Percentiles rank a stretch among this genome's conserved stretches.
These are phyloP conservation scores for Heliconius ethilla DNA, from an alignment of 2,888 invertebrate genomes.

Conservation along the genomic window DNA sequence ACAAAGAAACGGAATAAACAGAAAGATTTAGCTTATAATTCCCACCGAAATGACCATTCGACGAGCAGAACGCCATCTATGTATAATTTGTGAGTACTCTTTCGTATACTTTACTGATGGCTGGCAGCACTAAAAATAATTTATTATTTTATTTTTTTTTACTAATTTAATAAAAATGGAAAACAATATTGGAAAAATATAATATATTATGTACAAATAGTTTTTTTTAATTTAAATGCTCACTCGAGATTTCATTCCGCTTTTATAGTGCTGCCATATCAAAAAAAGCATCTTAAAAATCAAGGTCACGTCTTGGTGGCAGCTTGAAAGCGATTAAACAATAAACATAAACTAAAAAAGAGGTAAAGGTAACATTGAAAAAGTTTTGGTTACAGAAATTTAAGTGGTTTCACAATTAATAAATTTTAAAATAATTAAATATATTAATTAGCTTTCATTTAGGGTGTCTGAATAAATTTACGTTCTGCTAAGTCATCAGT, in stretches of 20 bases:
- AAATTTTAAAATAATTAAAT: not conserved
- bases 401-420: not conserved
- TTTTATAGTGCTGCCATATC: slow-evolving; percentile 13
- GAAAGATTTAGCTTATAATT: slow-evolving; percentile 64
- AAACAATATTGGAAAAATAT: not conserved
- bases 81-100: slow-evolving; percentile 67
- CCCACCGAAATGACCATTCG: slow-evolving; percentile 57
- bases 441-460: not conserved
- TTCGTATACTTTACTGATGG: not conserved
- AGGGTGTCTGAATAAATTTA: not conserved
- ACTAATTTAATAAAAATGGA: not conserved
- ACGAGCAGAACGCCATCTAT: slow-evolving; percentile 68
- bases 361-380: slow-evolving; percentile 19
- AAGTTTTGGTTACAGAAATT: slow-evolving; percentile 20
- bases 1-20: slow-evolving; percentile 61
- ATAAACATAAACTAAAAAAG: slow-evolving; percentile 30
- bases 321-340: slow-evolving; percentile 25
- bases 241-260: not conserved
- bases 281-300: slow-evolving; percentile 13
- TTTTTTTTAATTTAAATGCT: not conserved
- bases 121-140: slow-evolving; percentile 1
- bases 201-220: not conserved
- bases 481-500: not conserved
- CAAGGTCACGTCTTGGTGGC: slow-evolving; percentile 35
- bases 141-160: not conserved